Conservation (phyloP, 2,888 invertebrate species). For the Tachina grossa region DNA sequence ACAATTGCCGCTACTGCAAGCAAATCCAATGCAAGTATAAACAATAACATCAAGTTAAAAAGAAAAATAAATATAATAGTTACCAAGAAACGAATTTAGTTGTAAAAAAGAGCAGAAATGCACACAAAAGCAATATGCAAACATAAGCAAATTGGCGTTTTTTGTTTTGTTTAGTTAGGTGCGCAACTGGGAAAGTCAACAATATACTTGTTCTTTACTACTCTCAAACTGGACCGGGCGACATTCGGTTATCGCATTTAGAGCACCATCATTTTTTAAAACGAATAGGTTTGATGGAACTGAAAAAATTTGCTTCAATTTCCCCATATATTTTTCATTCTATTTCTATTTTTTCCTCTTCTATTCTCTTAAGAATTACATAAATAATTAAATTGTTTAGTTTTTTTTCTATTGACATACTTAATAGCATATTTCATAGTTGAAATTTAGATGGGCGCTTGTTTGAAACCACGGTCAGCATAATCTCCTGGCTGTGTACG, state of each 20-base stretch:
- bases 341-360: slow-evolving; percentile 6
- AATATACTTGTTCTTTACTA: neutral
- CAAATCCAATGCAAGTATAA: slow-evolving; percentile 24
- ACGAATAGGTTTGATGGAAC: neutral
- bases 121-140: slow-evolving; percentile 37
- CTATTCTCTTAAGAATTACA: slow-evolving; percentile 49
- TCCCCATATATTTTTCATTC: slow-evolving; percentile 18
- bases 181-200: neutral
- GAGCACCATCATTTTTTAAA: neutral
- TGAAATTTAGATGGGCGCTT: slow-evolving; percentile 81
- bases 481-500: slow-evolving; percentile 86
- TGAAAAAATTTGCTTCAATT: slow-evolving; percentile 13
- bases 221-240: neutral
- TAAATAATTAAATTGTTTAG: slow-evolving; percentile 39
- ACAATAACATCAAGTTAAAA: slow-evolving; percentile 45
- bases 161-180: neutral
- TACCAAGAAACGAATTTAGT: slow-evolving; percentile 62
- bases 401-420: slow-evolving; percentile 41
- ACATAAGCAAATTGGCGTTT: slow-evolving; percentile 50
- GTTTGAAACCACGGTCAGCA: slow-evolving; percentile 88
- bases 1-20: slow-evolving; percentile 24
- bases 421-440: slow-evolving; percentile 49
- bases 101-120: slow-evolving; percentile 26
- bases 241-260: neutral
- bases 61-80: slow-evolving; percentile 55